Percentiles rank a stretch among this genome's conserved stretches.
These are phyloP conservation scores for Tinea pellionella DNA, from an alignment of 2,888 invertebrate species.

Conservation along the genomic window DNA sequence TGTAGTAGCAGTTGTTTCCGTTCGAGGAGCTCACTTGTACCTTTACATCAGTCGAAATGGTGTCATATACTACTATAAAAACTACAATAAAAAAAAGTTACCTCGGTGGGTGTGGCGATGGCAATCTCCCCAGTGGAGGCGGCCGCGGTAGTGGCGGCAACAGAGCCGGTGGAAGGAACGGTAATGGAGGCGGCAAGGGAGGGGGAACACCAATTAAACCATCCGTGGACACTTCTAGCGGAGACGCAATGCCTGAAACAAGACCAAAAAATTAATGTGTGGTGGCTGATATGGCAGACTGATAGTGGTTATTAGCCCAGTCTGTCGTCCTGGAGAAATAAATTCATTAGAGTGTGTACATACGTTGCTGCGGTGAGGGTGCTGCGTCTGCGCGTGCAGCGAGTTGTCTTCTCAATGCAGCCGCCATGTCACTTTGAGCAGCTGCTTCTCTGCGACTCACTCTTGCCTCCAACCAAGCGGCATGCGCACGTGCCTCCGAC, in stretches of 20 bases:
- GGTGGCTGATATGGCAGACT: too few relatives aligned
- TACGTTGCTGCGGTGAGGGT: conserved; percentile 37
- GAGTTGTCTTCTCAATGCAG: conserved; percentile 43
- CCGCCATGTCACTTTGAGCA: conserved; percentile 68
- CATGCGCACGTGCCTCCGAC: conserved; percentile 86
- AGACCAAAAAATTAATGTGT: neutral
- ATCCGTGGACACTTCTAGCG: conserved; percentile 36
- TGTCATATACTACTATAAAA: too few relatives aligned
- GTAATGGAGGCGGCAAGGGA: conserved; percentile 68
- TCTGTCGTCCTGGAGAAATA: too few relatives aligned
- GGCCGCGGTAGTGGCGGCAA: conserved; percentile 74
- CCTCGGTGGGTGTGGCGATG: conserved; percentile 70
- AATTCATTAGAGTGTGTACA: conserved; percentile 15
- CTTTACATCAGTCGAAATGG: too few relatives aligned
- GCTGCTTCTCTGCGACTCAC: conserved; percentile 86
- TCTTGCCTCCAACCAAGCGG: conserved; percentile 86
- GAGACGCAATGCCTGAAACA: conserved; percentile 64
- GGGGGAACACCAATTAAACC: conserved; percentile 47
- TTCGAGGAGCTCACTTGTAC: too few relatives aligned
- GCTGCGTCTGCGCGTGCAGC: conserved; percentile 30
- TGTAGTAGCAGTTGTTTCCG: too few relatives aligned
- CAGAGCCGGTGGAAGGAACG: conserved; percentile 65
- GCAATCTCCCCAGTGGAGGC: conserved; percentile 67
- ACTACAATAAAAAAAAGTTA: conserved; percentile 19
- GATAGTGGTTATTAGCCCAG: too few relatives aligned